These are phyloP conservation scores for Barypeithes pellucidus DNA, from an alignment of 2,888 invertebrate genomes.

Conservation along the genomic window DNA sequence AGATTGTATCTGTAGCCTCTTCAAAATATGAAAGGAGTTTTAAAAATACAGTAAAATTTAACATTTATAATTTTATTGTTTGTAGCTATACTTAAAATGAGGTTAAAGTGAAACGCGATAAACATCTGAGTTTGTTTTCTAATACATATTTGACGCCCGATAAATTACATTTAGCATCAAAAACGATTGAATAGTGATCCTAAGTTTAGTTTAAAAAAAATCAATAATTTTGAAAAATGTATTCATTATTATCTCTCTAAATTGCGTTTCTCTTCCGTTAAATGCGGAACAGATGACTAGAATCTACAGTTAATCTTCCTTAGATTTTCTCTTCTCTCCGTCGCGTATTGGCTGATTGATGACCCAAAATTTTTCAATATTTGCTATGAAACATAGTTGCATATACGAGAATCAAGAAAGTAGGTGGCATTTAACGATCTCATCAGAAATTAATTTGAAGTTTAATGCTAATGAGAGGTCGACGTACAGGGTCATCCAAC, in stretches of 20 bases:
- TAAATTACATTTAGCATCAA: too few relatives aligned
- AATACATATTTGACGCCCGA: background rate
- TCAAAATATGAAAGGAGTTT: background rate
- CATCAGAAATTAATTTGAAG: background rate
- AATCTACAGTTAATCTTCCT: background rate
- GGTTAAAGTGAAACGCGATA: slow-evolving; percentile 15
- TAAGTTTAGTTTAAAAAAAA: too few relatives aligned
- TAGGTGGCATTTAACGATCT: background rate
- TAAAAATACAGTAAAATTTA: slow-evolving; percentile 1
- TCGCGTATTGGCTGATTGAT: background rate
- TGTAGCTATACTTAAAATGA: background rate
- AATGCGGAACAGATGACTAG: too few relatives aligned
- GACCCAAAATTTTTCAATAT: background rate
- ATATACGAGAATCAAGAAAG: background rate
- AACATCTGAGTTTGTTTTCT: slow-evolving; percentile 1
- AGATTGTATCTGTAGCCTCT: slow-evolving; percentile 5
- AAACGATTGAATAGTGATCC: too few relatives aligned
- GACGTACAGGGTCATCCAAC: background rate
- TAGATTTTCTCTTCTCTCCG: slow-evolving; percentile 9
- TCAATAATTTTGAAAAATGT: too few relatives aligned
- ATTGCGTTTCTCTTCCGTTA: too few relatives aligned
- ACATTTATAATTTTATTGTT: background rate
- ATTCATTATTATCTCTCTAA: too few relatives aligned
- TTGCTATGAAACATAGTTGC: slow-evolving; percentile 6
- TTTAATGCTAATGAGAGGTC: background rate